Evolutionary conservation across 1,140 invertebrate species (phyloP), one percentile per base, ranked within the genome.

Genomic region (Conus ventricosus): DNA sequence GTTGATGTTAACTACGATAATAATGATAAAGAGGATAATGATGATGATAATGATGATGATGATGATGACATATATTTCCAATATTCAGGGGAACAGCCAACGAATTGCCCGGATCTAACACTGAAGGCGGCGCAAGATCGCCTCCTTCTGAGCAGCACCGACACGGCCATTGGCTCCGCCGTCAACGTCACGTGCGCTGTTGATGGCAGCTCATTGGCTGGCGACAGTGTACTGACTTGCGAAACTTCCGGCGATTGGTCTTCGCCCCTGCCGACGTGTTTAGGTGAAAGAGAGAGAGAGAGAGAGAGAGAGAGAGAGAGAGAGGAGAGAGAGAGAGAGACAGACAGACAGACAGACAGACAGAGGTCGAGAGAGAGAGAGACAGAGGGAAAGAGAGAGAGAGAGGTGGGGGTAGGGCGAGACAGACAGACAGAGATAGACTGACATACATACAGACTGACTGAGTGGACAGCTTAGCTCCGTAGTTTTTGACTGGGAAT

Each of bases 181-280:
- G 82, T 84, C 20, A 84, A n/a, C 54, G 82, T 84, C 82, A 84
- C 82, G 82, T 84, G 82, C 51, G 54, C 82, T 23, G 82, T 57
- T 11, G 23, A 55, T 11, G 60, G 82, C 60, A 55, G 60, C 54
- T 63, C 23, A 84, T 84, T 84, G 82, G 82, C 17, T 27, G 82
- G 82, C 20, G 82, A 84, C 39, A 54, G 82, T 55, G 20, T 54
- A 15, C 82, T 84, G 39, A 84, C 82, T n/a, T 84, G 82, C 60
- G 39, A 57, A 23, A 8, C 39, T 11, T 25, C 82, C n/a, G 51
- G 54, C 23, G 39, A 84, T 11, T 84, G 82, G 82, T 57, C 54
- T 55, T 55, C n/a, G 7, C 11, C 20, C 25, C 82, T 84, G 0
- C 82, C 82, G 0, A 54, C 60, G n/a, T 84, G 82, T 15, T 23